Evolutionary conservation across 2,113 vertebrate species (phyloP), one percentile per base, ranked within the genome.

Genomic region (Pollachius pollachius): DNA sequence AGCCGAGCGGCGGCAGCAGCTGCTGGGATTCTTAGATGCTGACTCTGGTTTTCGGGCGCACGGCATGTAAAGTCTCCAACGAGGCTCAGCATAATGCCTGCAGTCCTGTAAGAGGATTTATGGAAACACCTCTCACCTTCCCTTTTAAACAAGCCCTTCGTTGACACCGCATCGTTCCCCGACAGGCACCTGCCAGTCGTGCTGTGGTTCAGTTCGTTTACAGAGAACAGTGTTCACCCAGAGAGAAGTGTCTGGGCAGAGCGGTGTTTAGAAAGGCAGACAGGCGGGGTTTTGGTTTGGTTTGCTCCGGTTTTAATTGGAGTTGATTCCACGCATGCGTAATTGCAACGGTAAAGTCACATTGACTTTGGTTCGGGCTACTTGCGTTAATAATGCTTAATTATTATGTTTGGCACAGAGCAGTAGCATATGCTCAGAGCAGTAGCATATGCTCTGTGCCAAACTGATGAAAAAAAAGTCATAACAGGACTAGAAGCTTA

Each of bases 41-140:
- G 87, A 85, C 84, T 83, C 71, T 65, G 74, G 68, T 13, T 67
- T 83, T 83, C 63, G 90, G 92, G 85, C 94, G 90, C 83, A 78
- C 83, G 71, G 81, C 84, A 83, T 81, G 82, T 82, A 87, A 86
- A 75, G 71, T 70, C 90, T 84, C 78, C 89, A 85, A 89, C 90
- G 82, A 11, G 62, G 85, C 83, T 91, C 88, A 88, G 73, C 88
- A 85, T 94, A 95, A 95, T 93, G 90, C 88, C 81, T 15, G 13
- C 82, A 90, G 86, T 21, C 87, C 19, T 72, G 78, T 95, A 96
- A 96, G 93, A 88, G 90, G 95, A 94, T 96, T 95, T 79, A 65
- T 77, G 69, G 65, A 21, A 63, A 74, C 79, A 76, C 73, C 52
- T 78, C 78, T 79, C 79, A 77, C 76, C 71, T 81, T 77, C 81